These are phyloP conservation scores for Peribatodes rhomboidaria DNA, from an alignment of 2,888 invertebrate genomes.

Conservation along the genomic window DNA sequence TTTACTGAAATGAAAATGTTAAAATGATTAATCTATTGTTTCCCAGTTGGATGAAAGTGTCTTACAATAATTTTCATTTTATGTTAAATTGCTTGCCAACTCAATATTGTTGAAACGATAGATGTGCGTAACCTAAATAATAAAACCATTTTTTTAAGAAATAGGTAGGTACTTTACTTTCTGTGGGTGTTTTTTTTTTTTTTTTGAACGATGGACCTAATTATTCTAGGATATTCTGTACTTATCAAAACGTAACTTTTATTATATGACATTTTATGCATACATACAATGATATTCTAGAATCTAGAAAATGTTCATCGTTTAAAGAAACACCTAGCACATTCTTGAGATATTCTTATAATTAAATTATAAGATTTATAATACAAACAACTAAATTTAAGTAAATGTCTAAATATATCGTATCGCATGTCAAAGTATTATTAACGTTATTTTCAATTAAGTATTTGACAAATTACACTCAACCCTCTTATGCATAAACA, in stretches of 20 bases:
- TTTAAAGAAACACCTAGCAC: not conserved
- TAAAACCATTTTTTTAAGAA: too few relatives aligned
- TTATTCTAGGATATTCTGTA: too few relatives aligned
- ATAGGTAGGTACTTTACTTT: too few relatives aligned
- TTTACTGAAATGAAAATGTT: too few relatives aligned
- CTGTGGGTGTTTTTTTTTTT: too few relatives aligned
- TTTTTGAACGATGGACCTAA: too few relatives aligned
- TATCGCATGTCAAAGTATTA: conserved; percentile 12
- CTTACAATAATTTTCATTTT: not conserved
- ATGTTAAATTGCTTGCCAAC: conserved; percentile 9
- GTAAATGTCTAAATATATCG: not conserved
- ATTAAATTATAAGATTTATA: not conserved
- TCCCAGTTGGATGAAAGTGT: not conserved
- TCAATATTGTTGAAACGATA: not conserved
- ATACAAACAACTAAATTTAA: not conserved
- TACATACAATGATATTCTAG: too few relatives aligned
- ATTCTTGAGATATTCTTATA: not conserved
- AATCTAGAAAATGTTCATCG: too few relatives aligned
- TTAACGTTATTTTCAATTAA: conserved; percentile 6
- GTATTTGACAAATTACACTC: not conserved
- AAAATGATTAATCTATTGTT: too few relatives aligned
- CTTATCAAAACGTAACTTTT: too few relatives aligned
- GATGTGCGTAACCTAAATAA: too few relatives aligned
- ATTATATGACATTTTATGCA: too few relatives aligned
- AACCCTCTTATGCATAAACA: not conserved